A percentile compares a stretch with the other conserved stretches of the same genome.
phyloP scores from a whole-genome alignment of 2,888 invertebrate species.

The Lepidochrysops patricia region DNA sequence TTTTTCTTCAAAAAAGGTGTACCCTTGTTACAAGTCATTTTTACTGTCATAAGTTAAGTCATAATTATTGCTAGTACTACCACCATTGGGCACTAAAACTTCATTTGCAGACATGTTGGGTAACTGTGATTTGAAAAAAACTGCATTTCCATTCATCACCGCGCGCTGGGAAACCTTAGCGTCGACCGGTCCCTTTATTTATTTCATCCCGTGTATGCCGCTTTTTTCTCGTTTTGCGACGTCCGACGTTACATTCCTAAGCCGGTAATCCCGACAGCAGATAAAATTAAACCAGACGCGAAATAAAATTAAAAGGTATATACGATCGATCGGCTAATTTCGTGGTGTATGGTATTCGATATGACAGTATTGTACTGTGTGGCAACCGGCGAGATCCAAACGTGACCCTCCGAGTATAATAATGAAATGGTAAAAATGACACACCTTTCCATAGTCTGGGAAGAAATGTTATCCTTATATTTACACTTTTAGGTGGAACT shows the following conservation, averaged over 20 bases:
- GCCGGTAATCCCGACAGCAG: slow-evolving; percentile 71
- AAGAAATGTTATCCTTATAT: too few species aligned
- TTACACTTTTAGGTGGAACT: too few species aligned
- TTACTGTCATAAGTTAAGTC: too few species aligned
- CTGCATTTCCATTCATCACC: slow-evolving; percentile 61
- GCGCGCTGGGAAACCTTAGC: slow-evolving; percentile 58
- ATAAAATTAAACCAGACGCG: slow-evolving; percentile 74
- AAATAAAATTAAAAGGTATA: slow-evolving; percentile 72
- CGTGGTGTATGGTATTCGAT: slow-evolving; percentile 61
- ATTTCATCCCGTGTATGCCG: slow-evolving; percentile 63
- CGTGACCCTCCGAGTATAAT: neutral
- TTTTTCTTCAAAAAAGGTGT: too few species aligned
- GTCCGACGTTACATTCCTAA: slow-evolving; percentile 69
- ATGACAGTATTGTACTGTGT: slow-evolving; percentile 37
- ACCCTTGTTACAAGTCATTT: too few species aligned
- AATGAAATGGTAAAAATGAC: neutral
- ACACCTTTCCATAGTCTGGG: neutral
- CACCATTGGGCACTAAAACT: too few species aligned
- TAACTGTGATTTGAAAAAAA: slow-evolving; percentile 42
- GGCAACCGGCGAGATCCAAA: slow-evolving; percentile 31
- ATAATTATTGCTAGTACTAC: too few species aligned
- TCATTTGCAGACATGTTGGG: too few species aligned
- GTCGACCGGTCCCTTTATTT: slow-evolving; percentile 67
- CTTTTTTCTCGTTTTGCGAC: slow-evolving; percentile 65
- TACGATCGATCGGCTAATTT: slow-evolving; percentile 69